phyloP scores from a whole-genome alignment of 2,888 invertebrate species.

The Camptogramma bilineatum region DNA sequence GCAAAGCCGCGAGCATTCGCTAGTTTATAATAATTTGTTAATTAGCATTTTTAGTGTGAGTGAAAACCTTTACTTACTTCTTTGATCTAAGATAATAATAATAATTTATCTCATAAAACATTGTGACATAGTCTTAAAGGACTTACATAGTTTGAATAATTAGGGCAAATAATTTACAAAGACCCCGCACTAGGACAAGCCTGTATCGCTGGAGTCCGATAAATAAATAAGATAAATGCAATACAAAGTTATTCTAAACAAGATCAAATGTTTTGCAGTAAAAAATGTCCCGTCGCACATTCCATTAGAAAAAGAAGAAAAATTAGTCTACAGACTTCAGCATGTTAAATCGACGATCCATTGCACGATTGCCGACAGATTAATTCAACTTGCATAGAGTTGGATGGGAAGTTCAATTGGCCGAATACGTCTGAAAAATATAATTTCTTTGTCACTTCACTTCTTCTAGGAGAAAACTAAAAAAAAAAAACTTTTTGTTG shows the following conservation, averaged over 20 bases:
- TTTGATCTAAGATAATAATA: neutral
- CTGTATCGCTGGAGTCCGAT: no score
- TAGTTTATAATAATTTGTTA: no score
- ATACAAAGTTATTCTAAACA: conserved; percentile 25
- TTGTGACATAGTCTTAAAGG: no score
- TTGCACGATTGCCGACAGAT: conserved; percentile 65
- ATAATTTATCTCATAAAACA: no score
- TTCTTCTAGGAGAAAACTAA: neutral
- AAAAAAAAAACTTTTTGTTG: neutral
- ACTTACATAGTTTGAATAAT: no score
- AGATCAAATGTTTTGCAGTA: conserved; percentile 34
- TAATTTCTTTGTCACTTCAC: neutral
- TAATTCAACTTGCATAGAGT: conserved; percentile 61
- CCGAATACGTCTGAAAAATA: neutral
- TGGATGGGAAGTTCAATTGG: conserved; percentile 5
- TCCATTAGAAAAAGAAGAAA: conserved; percentile 53
- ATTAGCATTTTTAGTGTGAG: no score
- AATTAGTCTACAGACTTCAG: conserved; percentile 61
- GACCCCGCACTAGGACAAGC: no score
- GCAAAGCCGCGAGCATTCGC: no score
- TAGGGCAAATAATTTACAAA: no score
- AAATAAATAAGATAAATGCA: no score
- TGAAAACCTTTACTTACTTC: no score
- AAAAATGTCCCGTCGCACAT: conserved; percentile 27
- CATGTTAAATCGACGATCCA: conserved; percentile 65